Conservation (phyloP, 2,113 vertebrate species). For the Sander lucioperca region DNA sequence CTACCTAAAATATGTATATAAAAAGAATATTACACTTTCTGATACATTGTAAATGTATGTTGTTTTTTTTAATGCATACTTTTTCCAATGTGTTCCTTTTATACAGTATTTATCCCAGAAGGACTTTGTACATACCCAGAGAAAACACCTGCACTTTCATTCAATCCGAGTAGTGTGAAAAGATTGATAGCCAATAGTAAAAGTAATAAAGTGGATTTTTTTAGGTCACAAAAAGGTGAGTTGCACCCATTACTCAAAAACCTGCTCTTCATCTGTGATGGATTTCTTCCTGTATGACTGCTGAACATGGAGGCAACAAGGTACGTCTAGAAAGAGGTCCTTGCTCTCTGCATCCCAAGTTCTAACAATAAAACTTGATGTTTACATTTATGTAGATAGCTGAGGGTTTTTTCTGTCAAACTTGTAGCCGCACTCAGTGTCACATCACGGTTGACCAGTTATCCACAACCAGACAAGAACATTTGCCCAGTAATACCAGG, state of each 20-base stretch:
- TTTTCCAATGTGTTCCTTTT: conserved; percentile 1
- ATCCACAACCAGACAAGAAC: neutral
- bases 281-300: conserved; percentile 48
- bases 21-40: neutral
- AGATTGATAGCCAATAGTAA: conserved; percentile 35
- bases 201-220: conserved; percentile 52
- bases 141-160: conserved; percentile 23
- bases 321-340: conserved; percentile 1
- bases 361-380: conserved; percentile 13
- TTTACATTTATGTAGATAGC: conserved; percentile 14
- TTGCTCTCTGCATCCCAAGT: conserved; percentile 8
- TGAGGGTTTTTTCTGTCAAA: neutral
- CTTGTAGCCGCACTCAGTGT: neutral
- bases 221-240: conserved; percentile 52
- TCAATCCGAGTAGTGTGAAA: conserved; percentile 20
- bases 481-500: neutral
- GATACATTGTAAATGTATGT: neutral
- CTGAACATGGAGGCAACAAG: conserved; percentile 22
- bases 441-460: neutral
- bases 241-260: conserved; percentile 52
- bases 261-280: conserved; percentile 29
- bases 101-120: neutral
- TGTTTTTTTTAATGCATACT: neutral
- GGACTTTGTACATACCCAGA: conserved; percentile 6
- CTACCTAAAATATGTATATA: neutral